Base-by-base conservation (phyloP, 2,888 invertebrate species). In the Mantis religiosa region DNA sequence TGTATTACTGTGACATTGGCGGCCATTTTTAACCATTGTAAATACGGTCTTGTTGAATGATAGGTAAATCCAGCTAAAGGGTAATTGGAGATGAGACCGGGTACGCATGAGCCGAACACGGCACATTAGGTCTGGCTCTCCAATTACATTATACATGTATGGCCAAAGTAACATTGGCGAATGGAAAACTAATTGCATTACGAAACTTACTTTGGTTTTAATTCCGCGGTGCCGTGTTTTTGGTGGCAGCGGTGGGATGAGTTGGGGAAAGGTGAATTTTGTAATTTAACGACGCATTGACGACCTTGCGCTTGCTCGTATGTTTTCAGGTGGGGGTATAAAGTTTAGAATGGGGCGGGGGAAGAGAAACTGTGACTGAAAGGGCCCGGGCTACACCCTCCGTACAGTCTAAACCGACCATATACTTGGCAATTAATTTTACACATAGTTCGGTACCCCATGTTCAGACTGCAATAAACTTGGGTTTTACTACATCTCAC, bases 171-270 rank as follows among this genome's bases (percentile, higher is more conserved):
- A 27, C 20, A 54, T 28, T 41, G 9, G 28, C 85, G 54, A 28
- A 54, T 85, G 85, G 85, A 85, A 85, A 85, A 86, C 81, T 86
- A 81, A 81, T 86, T 86, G 85, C 28, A 86, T 86, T 86, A 86
- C 86, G 20, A 71, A 86, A 81, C 30, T 86, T 81, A 86, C 81
- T 81, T 86, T 86, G 28, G 28, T 86, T 81, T 86, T 86, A 71
- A 81, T 86, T 86, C 81, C 81, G 86, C 27, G 8, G 27, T 84
- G 41, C 54, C 54, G 54, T 71, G 54, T 71, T 71, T 71, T 71
- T 71, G 54, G 84, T 84, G 28, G 28, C 25, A 84, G 28, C 6
- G 30, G 28, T 84, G 20, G 47, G 47, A 41, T 27, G 86, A 82
- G 82, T 15, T 25, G 25, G 28, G 34, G 20, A 9, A 34, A n/a